These are phyloP conservation scores for Balearica regulorum DNA, from an alignment of 2,797 vertebrate species.

Conservation along the genomic window DNA sequence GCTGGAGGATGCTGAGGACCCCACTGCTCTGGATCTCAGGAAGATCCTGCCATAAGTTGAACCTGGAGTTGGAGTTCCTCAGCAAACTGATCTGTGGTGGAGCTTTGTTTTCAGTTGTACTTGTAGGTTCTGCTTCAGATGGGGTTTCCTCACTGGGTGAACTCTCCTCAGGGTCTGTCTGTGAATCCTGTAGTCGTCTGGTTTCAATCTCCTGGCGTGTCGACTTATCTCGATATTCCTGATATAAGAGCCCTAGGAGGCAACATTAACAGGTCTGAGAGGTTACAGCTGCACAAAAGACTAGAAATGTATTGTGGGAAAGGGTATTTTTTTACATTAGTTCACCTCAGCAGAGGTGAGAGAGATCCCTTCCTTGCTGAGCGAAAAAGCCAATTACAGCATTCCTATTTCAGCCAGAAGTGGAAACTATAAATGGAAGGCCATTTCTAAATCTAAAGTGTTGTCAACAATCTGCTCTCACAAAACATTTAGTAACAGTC, in stretches of 20 bases:
- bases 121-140: slow-evolving; percentile 54
- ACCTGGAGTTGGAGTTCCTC: slow-evolving; percentile 76
- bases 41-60: slow-evolving; percentile 95
- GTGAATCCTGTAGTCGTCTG: slow-evolving; percentile 85
- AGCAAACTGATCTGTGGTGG: slow-evolving; percentile 76
- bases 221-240: slow-evolving; percentile 94
- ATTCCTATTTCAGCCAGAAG: background rate
- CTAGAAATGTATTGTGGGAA: background rate
- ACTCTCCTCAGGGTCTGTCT: slow-evolving; percentile 55
- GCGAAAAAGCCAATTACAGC: background rate
- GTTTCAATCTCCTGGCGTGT: slow-evolving; percentile 93
- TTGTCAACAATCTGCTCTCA: slow-evolving; percentile 4
- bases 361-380: background rate
- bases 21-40: slow-evolving; percentile 86
- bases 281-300: background rate
- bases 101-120: slow-evolving; percentile 53
- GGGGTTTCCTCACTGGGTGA: slow-evolving; percentile 38
- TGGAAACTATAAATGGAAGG: slow-evolving; percentile 5
- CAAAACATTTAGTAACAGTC: background rate
- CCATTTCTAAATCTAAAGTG: background rate
- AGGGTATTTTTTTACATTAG: background rate
- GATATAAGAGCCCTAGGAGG: slow-evolving; percentile 87
- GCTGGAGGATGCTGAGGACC: slow-evolving; percentile 81
- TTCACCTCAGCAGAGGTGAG: background rate
- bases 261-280: background rate